Evolutionary conservation across 2,888 invertebrate species (phyloP).

Genomic region (Crossocerus cetratus): DNA sequence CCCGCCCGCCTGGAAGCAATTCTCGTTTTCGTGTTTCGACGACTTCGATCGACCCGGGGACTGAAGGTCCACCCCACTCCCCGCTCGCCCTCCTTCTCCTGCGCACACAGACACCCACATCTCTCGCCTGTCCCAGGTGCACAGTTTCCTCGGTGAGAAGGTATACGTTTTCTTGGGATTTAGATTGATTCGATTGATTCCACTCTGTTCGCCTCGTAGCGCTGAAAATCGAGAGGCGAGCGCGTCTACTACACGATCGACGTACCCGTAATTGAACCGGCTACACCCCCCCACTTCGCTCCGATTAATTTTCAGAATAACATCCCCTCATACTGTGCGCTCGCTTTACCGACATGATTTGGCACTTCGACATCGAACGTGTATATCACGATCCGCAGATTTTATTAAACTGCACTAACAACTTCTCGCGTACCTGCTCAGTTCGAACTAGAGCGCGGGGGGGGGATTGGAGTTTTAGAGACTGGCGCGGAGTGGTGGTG

Average conservation of each 20-base stretch:
- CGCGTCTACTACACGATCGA: slow-evolving; percentile 16
- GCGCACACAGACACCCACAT: too few species aligned
- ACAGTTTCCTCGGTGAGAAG: not conserved
- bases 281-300: not conserved
- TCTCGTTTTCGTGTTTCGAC: slow-evolving; percentile 1
- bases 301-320: slow-evolving; percentile 32
- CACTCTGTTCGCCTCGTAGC: slow-evolving; percentile 14
- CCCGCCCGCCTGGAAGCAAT: slow-evolving; percentile 1
- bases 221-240: slow-evolving; percentile 13
- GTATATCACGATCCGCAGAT: too few species aligned
- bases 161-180: slow-evolving; percentile 22
- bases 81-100: too few species aligned
- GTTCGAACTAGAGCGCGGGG: too few species aligned
- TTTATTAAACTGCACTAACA: too few species aligned
- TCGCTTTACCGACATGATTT: slow-evolving; percentile 6
- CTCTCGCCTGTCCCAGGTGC: not conserved
- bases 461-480: too few species aligned
- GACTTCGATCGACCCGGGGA: not conserved
- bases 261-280: slow-evolving; percentile 27
- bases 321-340: not conserved
- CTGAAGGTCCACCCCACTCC: too few species aligned
- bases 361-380: slow-evolving; percentile 5
- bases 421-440: too few species aligned
- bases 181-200: slow-evolving; percentile 14
- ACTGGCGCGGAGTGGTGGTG: too few species aligned